phyloP scores from a whole-genome alignment of 2,888 invertebrate species.

The Lacanobia wlatinum region DNA sequence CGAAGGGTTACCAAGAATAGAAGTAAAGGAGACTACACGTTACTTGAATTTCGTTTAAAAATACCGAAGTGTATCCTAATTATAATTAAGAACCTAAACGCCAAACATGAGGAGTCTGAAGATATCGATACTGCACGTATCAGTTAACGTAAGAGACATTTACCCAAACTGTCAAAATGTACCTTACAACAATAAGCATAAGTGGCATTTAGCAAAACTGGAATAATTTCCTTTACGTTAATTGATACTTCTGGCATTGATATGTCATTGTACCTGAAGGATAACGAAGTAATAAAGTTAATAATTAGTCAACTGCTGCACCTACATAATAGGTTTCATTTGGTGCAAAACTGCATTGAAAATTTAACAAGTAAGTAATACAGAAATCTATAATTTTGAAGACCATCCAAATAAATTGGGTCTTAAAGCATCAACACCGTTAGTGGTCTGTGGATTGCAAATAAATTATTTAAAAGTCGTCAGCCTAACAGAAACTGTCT shows the following conservation, averaged over 20 bases:
- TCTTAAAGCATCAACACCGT: neutral
- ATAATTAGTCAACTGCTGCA: too few species aligned
- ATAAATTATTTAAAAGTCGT: slow-evolving; percentile 21
- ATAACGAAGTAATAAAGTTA: neutral
- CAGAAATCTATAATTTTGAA: neutral
- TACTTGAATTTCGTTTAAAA: slow-evolving; percentile 47
- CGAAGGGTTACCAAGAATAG: slow-evolving; percentile 27
- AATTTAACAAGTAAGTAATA: too few species aligned
- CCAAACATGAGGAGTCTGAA: neutral
- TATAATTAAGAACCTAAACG: neutral
- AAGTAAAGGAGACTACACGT: slow-evolving; percentile 28
- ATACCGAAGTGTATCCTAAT: slow-evolving; percentile 45
- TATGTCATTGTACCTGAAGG: neutral
- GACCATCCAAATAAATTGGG: neutral
- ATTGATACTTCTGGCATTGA: too few species aligned
- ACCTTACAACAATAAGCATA: too few species aligned
- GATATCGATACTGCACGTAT: too few species aligned
- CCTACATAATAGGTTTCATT: neutral
- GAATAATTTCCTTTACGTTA: too few species aligned
- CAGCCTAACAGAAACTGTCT: slow-evolving; percentile 35
- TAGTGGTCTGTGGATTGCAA: neutral
- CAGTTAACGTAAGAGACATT: too few species aligned
- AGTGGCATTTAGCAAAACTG: too few species aligned
- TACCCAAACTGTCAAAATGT: too few species aligned
- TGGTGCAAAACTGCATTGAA: neutral